A percentile compares a stretch with the other conserved stretches of the same genome.
phyloP scores from a whole-genome alignment of 2,113 vertebrate species.

The Mus musculus region GRCm39 chr14:98839001-98839500 shows the following conservation, averaged over 20 bases:
- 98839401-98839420: conserved; percentile 83
- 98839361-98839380: conserved; percentile 83
- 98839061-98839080: background rate
- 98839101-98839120: background rate
- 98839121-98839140: background rate
- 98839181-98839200: background rate
- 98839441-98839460: conserved; percentile 64
- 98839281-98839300: conserved; percentile 51
- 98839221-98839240: background rate
- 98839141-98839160: background rate
- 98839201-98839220: background rate
- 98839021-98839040: background rate
- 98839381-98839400: conserved; percentile 80
- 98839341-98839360: conserved; percentile 73
- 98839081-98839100: background rate
- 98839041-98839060: background rate
- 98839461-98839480: conserved; percentile 82
- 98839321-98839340: conserved; percentile 67
- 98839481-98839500: conserved; percentile 81
- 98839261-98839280: conserved; percentile 45
- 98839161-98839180: background rate
- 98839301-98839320: background rate
- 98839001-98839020: no score
- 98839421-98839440: conserved; percentile 82
- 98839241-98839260: background rate